A percentile compares a stretch with the other conserved stretches of the same genome.
These are phyloP conservation scores for Amphipoea lucens DNA, from an alignment of 2,888 invertebrate genomes.

Conservation along the genomic window DNA sequence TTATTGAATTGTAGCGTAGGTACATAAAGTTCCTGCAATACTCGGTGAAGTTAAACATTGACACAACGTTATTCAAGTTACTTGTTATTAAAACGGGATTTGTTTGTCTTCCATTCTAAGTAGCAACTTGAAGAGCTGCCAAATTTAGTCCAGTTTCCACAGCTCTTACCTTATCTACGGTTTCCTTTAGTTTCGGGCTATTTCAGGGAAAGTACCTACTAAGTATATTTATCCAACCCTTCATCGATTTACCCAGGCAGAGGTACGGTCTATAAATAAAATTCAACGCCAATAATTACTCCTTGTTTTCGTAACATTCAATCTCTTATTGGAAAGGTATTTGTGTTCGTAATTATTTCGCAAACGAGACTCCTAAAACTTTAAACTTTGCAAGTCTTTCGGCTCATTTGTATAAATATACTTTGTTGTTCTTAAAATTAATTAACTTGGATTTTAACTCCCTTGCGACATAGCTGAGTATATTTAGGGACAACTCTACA, in stretches of 20 bases:
- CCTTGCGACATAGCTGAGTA: neutral
- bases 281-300: neutral
- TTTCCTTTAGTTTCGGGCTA: neutral
- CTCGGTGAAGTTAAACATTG: neutral
- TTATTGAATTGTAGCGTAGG: neutral
- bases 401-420: neutral
- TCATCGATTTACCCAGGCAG: neutral
- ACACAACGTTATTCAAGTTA: neutral
- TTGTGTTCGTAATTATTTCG: conserved; percentile 3
- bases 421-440: conserved; percentile 3
- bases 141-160: conserved; percentile 10
- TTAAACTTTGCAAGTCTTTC: conserved; percentile 14
- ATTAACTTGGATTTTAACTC: neutral
- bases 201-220: neutral
- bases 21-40: neutral
- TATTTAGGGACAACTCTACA: neutral
- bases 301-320: neutral
- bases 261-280: conserved; percentile 2
- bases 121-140: neutral
- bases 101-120: neutral
- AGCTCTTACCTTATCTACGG: neutral
- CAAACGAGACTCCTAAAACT: conserved; percentile 2
- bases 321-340: neutral
- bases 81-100: neutral
- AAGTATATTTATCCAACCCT: neutral